phyloP scores from a whole-genome alignment of 2,888 invertebrate genomes.

The Orchesella flavescens region DNA sequence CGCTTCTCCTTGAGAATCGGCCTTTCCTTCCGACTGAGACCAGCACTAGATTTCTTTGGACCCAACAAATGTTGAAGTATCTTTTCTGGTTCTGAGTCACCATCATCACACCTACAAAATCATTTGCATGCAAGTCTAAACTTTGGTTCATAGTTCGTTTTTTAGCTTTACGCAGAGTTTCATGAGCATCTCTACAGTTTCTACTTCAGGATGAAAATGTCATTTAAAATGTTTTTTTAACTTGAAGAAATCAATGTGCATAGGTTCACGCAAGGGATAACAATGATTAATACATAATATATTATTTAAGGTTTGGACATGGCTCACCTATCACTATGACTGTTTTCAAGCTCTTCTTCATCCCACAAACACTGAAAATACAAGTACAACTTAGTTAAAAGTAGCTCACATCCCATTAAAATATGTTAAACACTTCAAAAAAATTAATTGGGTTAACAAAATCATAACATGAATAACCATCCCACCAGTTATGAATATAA shows the following conservation, averaged over 20 bases:
- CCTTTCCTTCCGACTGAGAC: slow-evolving; percentile 47
- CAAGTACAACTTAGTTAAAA: background rate
- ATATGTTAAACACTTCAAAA: background rate
- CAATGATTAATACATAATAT: background rate
- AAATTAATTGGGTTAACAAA: background rate
- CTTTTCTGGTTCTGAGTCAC: slow-evolving; percentile 52
- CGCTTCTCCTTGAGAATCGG: slow-evolving; percentile 48
- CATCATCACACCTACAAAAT: slow-evolving; percentile 44
- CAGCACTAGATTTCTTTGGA: slow-evolving; percentile 60
- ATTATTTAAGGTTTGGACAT: background rate
- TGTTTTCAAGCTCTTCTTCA: slow-evolving; percentile 56
- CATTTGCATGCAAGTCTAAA: background rate
- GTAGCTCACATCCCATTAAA: background rate
- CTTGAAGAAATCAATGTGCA: too few species aligned
- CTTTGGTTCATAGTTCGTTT: background rate
- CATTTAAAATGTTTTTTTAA: background rate
- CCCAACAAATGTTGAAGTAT: slow-evolving; percentile 37
- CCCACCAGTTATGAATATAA: too few species aligned
- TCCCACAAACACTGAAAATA: slow-evolving; percentile 44
- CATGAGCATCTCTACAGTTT: background rate
- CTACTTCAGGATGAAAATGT: background rate
- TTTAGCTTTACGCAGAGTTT: background rate
- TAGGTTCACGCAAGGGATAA: background rate
- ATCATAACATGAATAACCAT: too few species aligned
- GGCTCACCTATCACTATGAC: slow-evolving; percentile 50